Evolutionary conservation across 2,113 vertebrate species (phyloP), one percentile per base, ranked within the genome.

Genomic region (Nyctereutes procyonoides): DNA sequence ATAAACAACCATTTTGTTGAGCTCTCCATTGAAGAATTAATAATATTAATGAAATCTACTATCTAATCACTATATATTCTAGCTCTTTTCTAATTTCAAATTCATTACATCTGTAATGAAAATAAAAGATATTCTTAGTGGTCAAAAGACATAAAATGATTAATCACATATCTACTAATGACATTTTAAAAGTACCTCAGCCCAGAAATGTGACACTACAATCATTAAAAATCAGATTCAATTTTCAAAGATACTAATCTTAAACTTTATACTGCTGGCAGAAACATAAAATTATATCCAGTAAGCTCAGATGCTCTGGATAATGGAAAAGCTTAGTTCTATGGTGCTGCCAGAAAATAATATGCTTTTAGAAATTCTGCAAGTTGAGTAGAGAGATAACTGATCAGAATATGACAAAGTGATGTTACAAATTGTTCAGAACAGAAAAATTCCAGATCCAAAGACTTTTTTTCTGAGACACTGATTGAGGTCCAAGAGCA

Each of bases 201-300:
- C 91, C 96, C 98, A 97, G 95, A 98, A 98, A 98, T 98, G 94
- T 98, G 98, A 98, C 98, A 98, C 91, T 97, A 98, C 84, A 98
- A 99, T 99, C 98, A 99, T 98, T 98, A 98, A 98, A 99, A 98
- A 99, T 98, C 98, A 98, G 94, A 99, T 99, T 99, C 97, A 98
- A 98, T 98, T 99, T 99, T 98, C 97, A 98, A 96, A 98, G 98
- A 98, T 98, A 98, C 98, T 98, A 98, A 98, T 99, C 98, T 98
- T 98, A 98, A 98, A 98, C 97, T 98, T 98, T 98, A 98, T 98
- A 97, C 65, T 97, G 96, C 96, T 98, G 96, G 96, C 96, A 99
- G 98, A 98, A 98, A 98, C 97, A 98, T 98, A 98, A 98, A 98
- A 98, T 98, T 97, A 98, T 98, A 98, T 98, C 95, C 83, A 65